These are phyloP conservation scores for Holacanthella duospinosa DNA, from an alignment of 2,888 invertebrate species.

Conservation along the genomic window DNA sequence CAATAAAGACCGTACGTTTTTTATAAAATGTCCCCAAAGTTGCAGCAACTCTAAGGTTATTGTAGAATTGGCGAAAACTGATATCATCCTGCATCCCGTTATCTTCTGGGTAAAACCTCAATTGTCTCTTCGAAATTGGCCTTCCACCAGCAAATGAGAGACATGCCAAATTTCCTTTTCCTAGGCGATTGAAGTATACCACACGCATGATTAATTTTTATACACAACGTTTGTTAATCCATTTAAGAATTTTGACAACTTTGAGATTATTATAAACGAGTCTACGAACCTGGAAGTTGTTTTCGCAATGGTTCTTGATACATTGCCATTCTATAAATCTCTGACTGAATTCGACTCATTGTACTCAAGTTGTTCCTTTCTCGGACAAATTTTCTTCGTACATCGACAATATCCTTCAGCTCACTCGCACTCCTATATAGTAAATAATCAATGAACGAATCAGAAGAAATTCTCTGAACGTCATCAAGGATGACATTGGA, in stretches of 20 bases:
- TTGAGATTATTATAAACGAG: too few relatives aligned
- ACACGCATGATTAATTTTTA: too few relatives aligned
- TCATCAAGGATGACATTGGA: too few relatives aligned
- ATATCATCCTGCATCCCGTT: constrained; percentile 71
- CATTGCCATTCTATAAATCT: constrained; percentile 30
- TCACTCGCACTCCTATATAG: constrained; percentile 32
- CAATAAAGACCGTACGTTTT: neutral
- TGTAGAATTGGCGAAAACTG: constrained; percentile 62
- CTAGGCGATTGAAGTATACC: constrained; percentile 45
- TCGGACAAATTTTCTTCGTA: constrained; percentile 32
- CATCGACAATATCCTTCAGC: constrained; percentile 30
- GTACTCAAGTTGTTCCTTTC: constrained; percentile 23
- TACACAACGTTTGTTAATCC: neutral
- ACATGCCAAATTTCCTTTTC: constrained; percentile 72
- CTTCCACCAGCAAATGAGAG: constrained; percentile 72
- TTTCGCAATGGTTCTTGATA: constrained; percentile 16
- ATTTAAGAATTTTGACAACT: neutral
- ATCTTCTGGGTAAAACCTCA: constrained; percentile 52
- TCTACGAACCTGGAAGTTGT: neutral
- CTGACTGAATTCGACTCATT: constrained; percentile 16
- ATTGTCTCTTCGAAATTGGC: constrained; percentile 60
- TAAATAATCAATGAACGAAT: too few relatives aligned
- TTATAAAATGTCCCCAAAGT: constrained; percentile 17
- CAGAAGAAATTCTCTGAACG: too few relatives aligned
- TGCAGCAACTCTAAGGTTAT: constrained; percentile 63